Evolutionary conservation across 2,888 invertebrate genomes (phyloP).

Genomic region (Diaphora mendica): DNA sequence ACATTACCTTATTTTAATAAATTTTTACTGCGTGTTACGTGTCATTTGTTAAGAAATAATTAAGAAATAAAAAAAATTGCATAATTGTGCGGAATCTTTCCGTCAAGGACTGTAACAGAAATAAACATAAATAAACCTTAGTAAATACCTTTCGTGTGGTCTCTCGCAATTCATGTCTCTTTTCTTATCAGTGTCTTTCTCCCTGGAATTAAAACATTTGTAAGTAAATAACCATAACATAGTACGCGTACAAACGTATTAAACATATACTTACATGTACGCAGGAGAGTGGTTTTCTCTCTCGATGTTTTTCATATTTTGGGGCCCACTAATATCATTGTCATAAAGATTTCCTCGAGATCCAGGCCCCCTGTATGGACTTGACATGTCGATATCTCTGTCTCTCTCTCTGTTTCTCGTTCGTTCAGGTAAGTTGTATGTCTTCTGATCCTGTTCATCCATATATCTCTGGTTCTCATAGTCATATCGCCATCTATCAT

Average conservation of each 20-base stretch:
- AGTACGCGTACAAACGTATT: not conserved
- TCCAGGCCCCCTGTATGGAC: conserved; percentile 57
- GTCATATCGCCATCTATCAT: conserved; percentile 68
- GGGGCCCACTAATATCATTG: conserved; percentile 59
- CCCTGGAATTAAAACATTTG: conserved; percentile 57
- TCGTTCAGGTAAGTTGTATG: conserved; percentile 55
- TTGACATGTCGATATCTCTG: conserved; percentile 58
- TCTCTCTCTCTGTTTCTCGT: conserved; percentile 62
- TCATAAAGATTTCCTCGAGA: conserved; percentile 61
- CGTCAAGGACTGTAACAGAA: not conserved
- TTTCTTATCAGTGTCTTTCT: conserved; percentile 73
- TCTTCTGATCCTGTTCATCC: conserved; percentile 67
- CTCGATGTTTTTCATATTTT: conserved; percentile 66
- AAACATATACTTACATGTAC: conserved; percentile 49
- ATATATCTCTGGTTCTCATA: conserved; percentile 65
- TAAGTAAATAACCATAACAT: not conserved
- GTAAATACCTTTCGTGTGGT: conserved; percentile 74
- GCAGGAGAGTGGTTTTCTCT: conserved; percentile 50
- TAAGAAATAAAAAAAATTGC: no score
- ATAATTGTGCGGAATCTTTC: not conserved
- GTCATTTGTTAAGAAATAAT: not conserved
- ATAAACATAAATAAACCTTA: not conserved
- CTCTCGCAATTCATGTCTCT: conserved; percentile 71
- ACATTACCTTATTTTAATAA: not conserved
- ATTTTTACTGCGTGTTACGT: not conserved